These are phyloP conservation scores for Hesperia comma DNA, from an alignment of 2,888 invertebrate species.

Conservation along the genomic window DNA sequence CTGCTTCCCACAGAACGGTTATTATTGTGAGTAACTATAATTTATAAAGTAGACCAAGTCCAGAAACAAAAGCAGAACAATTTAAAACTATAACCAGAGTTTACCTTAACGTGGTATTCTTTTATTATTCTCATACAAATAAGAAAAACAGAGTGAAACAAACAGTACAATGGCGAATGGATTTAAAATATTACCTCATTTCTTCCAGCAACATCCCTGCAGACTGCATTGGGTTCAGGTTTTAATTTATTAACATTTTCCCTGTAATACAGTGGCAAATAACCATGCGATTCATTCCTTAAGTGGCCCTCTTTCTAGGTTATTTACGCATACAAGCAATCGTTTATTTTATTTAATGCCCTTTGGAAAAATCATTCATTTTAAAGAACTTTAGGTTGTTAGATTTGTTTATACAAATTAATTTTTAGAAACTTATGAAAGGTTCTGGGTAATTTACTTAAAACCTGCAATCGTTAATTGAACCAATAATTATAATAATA, in stretches of 20 bases:
- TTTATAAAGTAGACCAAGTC: constrained; percentile 15
- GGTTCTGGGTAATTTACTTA: too few relatives aligned
- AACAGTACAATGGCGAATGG: constrained; percentile 30
- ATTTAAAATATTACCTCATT: constrained; percentile 32
- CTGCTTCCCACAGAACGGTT: background rate
- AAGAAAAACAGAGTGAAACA: constrained; percentile 29
- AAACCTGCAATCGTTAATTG: too few relatives aligned
- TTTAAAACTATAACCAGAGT: constrained; percentile 24
- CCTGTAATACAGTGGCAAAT: constrained; percentile 15
- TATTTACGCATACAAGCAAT: background rate
- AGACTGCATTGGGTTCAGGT: constrained; percentile 15
- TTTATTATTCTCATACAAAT: constrained; percentile 33
- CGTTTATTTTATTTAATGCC: background rate
- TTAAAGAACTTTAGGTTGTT: too few relatives aligned
- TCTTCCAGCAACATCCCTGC: constrained; percentile 26
- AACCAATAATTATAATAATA: too few relatives aligned
- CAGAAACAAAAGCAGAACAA: constrained; percentile 28
- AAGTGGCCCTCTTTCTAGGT: background rate
- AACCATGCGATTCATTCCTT: constrained; percentile 14
- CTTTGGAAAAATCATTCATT: too few relatives aligned
- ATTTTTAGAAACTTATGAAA: too few relatives aligned
- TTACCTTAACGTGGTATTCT: constrained; percentile 28
- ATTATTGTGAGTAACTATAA: background rate
- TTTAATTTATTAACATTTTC: constrained; percentile 19
- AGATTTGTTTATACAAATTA: too few relatives aligned